Evolutionary conservation across 2,888 invertebrate species (phyloP), one percentile per base, ranked within the genome.

Genomic region (Piscicola geometra): DNA sequence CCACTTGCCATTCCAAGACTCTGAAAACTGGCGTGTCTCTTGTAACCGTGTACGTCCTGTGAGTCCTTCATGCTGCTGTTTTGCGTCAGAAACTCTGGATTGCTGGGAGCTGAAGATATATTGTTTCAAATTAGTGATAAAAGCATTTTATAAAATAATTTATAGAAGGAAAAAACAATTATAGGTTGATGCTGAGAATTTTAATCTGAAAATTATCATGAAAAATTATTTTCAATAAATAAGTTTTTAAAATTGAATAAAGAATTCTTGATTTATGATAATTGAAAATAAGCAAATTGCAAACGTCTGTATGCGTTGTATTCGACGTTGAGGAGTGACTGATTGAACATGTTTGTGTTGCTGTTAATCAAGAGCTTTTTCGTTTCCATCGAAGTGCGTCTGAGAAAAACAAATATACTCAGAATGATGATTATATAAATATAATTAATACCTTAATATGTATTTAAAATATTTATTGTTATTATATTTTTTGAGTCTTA

Each of bases 11-110:
- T 41, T 70, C 82, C 76, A 5, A 76, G 76, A n/a, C 76, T 72
- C 36, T 76, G 76, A 41, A 76, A 76, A 52, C 76, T 76, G 60
- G 76, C 75, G 30, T 76, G 76, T 68, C 76, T 41, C 30, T 66
- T 76, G 72, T 80, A 80, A 21, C 79, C 71, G 56, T 79, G 79
- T 30, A 79, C 79, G 60, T 79, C 80, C 56, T 75, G 25, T 78
- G 78, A 9, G 79, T 76, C 28, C 78, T 69, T 71, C 79, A 68
- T 36, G 78, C 64, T 56, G 1, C 36, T 35, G 32, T 47, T 68
- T 28, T 69, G 66, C 21, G 50, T 60, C 25, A 50, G 18, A 25
- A 77, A 52, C 25, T 77, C 77, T 47, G 77, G 77, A 64, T 64
- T 77, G 50, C 77, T 77, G 21, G 77, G 77, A 35, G 76, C 77